Evolutionary conservation across 1,140 invertebrate genomes (phyloP).

Genomic region (Coelopa frigida): DNA sequence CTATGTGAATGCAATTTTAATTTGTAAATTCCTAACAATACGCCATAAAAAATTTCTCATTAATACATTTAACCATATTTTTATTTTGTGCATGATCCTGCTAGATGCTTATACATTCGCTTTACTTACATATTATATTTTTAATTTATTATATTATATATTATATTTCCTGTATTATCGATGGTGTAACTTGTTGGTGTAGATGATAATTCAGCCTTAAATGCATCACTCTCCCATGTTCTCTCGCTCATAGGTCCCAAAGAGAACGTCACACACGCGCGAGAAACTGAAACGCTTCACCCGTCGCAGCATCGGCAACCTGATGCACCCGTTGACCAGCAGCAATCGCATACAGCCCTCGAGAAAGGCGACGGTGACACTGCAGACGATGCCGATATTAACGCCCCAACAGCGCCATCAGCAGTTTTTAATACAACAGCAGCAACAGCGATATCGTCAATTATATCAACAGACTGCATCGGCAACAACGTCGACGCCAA

Average conservation of each 20-base stretch:
- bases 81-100: no score
- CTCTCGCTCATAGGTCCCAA: constrained; percentile 6
- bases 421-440: constrained; percentile 27
- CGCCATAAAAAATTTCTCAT: no score
- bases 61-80: no score
- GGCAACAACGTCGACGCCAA: constrained; percentile 23
- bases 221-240: no score
- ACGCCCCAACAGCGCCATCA: constrained; percentile 33
- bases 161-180: no score
- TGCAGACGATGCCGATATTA: constrained; percentile 13
- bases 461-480: constrained; percentile 36
- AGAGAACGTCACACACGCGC: constrained; percentile 19
- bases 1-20: no score
- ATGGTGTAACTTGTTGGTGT: no score
- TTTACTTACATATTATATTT: no score
- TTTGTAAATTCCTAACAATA: no score
- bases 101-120: no score
- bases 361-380: constrained; percentile 4
- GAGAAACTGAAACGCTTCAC: constrained; percentile 25
- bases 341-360: constrained; percentile 15
- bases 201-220: no score
- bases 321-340: constrained; percentile 23
- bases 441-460: constrained; percentile 30
- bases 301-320: constrained; percentile 24
- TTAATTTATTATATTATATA: no score